Evolutionary conservation across 1,140 invertebrate genomes (phyloP), one percentile per base, ranked within the genome.

Genomic region (Laupala kohalensis): DNA sequence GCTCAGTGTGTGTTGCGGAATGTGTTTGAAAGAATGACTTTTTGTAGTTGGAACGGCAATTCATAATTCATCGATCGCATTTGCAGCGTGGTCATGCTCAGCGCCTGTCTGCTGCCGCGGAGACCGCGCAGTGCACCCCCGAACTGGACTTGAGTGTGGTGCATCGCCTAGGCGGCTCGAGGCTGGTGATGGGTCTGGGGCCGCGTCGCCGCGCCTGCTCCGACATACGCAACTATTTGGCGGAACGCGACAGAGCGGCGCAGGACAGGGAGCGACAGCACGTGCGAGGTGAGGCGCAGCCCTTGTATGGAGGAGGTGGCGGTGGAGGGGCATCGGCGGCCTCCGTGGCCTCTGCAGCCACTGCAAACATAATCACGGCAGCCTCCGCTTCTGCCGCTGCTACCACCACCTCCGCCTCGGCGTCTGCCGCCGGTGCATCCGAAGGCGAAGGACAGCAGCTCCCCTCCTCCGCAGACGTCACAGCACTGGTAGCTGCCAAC

Each of bases 281-380:
- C 73, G 81, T 83, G 5, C 73, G 81, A 74, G 80, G 80, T 15
- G 82, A 83, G 73, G 80, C 78, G 2, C 80, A 80, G 69, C 80
- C 81, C 53, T 71, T 83, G 23, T 73, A 73, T 53, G 67, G 73
- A 30, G 30, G 2, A 53, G 28, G 23, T 30, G 15, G 24, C 23
- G 24, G n/a, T 23, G 68, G 9, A 30, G 30, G 64, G 64, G 65
- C 19, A 67, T 27, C 66, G 37, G 71, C n/a, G n/a, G n/a, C n/a
- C n/a, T n/a, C n/a, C n/a, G n/a, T n/a, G n/a, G n/a, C n/a, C n/a
- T n/a, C n/a, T n/a, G n/a, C n/a, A n/a, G n/a, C n/a, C n/a, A n/a
- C n/a, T n/a, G n/a, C n/a, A n/a, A n/a, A n/a, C n/a, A n/a, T n/a
- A n/a, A n/a, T n/a, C n/a, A n/a, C n/a, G n/a, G n/a, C n/a, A n/a